These are phyloP conservation scores for Conopomorpha cramerella DNA, from an alignment of 1,140 invertebrate genomes.

Conservation along the genomic window DNA sequence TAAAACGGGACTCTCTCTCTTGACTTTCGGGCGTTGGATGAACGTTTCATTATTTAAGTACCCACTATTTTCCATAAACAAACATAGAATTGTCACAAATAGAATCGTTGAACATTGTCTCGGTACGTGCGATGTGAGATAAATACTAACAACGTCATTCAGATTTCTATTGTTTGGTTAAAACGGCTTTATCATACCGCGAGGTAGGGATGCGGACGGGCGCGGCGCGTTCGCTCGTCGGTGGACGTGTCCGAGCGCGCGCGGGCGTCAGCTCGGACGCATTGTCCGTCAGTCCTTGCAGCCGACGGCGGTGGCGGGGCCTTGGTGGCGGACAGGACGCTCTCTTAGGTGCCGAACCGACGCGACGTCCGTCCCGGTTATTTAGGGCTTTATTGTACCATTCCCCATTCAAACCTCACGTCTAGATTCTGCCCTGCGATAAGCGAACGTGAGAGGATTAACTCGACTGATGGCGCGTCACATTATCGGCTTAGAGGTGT, in stretches of 20 bases:
- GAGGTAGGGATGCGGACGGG: slow-evolving; percentile 21
- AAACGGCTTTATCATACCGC: too few relatives aligned
- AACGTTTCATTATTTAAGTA: too few relatives aligned
- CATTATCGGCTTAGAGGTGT: slow-evolving; percentile 28
- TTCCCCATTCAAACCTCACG: slow-evolving; percentile 25
- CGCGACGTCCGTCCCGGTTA: slow-evolving; percentile 36
- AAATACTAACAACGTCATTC: too few relatives aligned
- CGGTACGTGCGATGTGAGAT: too few relatives aligned
- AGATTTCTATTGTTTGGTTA: too few relatives aligned
- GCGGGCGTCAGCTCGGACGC: slow-evolving; percentile 21
- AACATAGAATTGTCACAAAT: too few relatives aligned
- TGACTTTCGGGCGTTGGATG: too few relatives aligned
- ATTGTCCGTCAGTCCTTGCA: slow-evolving; percentile 42
- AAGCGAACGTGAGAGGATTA: too few relatives aligned
- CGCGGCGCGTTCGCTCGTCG: slow-evolving; percentile 14
- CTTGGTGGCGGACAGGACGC: not conserved
- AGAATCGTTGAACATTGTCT: too few relatives aligned
- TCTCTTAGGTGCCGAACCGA: slow-evolving; percentile 33
- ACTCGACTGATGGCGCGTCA: slow-evolving; percentile 38
- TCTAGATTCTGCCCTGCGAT: too few relatives aligned
- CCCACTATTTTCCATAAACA: too few relatives aligned
- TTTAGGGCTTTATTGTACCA: slow-evolving; percentile 52
- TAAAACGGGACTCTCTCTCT: too few relatives aligned
- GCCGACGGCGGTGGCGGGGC: slow-evolving; percentile 14
- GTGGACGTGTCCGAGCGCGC: slow-evolving; percentile 12